phyloP scores from a whole-genome alignment of 92 coral and sea anemone genomes.

The Galaxea fascicularis region DNA sequence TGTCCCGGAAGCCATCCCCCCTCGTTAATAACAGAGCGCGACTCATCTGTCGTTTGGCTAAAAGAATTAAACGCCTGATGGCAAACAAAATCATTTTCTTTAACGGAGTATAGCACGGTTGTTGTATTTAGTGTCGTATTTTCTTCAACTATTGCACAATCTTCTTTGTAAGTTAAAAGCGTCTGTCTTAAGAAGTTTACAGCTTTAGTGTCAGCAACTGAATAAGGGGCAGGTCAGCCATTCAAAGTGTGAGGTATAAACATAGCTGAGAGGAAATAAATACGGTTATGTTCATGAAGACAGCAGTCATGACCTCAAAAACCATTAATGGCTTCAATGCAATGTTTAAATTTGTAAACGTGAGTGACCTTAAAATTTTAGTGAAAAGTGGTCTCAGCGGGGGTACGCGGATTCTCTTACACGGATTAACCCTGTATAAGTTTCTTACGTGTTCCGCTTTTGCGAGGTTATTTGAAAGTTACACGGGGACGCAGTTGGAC shows the following conservation, averaged over 20 bases:
- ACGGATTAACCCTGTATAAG: no score
- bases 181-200: neutral
- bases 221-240: neutral
- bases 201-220: neutral
- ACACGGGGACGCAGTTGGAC: neutral
- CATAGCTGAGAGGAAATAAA: neutral
- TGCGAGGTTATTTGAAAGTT: neutral
- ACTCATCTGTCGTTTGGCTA: neutral
- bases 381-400: neutral
- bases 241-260: neutral
- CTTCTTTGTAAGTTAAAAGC: neutral
- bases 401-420: neutral
- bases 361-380: neutral
- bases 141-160: conserved; percentile 11
- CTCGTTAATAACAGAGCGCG: conserved; percentile 12
- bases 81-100: conserved; percentile 25
- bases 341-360: neutral
- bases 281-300: neutral
- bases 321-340: neutral
- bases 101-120: neutral
- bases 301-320: neutral
- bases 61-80: neutral
- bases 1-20: conserved; percentile 14
- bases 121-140: neutral
- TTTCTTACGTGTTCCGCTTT: neutral